These are phyloP conservation scores for Cephus pygmeus DNA, from an alignment of 2,888 invertebrate species.

Conservation along the genomic window DNA sequence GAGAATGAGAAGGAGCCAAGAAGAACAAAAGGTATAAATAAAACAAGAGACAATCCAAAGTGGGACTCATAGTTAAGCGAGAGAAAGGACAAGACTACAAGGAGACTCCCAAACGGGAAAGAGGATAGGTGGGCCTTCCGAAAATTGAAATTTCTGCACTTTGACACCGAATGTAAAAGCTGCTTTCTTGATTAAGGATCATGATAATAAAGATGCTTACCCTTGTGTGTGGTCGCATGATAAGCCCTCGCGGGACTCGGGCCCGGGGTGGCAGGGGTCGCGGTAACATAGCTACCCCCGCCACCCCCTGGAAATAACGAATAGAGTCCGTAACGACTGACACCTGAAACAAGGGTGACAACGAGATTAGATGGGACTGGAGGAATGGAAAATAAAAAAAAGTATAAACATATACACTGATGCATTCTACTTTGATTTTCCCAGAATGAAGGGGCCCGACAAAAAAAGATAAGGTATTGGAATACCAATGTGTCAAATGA, in stretches of 20 bases:
- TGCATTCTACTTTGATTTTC: neutral
- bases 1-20: conserved; percentile 6
- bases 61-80: neutral
- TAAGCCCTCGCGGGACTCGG: conserved; percentile 57
- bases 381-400: conserved; percentile 16
- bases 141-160: neutral
- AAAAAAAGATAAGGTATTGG: neutral
- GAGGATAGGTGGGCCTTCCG: neutral
- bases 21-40: conserved; percentile 4
- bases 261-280: conserved; percentile 58
- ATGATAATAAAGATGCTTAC: conserved; percentile 55
- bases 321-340: conserved; percentile 77
- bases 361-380: conserved; percentile 8
- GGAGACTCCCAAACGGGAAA: neutral
- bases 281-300: conserved; percentile 57
- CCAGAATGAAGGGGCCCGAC: neutral
- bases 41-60: conserved; percentile 15
- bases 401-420: neutral
- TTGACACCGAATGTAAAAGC: neutral
- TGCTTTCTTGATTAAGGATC: neutral
- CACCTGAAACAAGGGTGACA: conserved; percentile 68
- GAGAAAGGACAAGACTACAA: neutral
- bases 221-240: conserved; percentile 69
- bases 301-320: conserved; percentile 73
- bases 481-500: neutral